These are phyloP conservation scores for Sycophila sp. DNA, from an alignment of 1,140 invertebrate genomes.

Conservation along the genomic window DNA sequence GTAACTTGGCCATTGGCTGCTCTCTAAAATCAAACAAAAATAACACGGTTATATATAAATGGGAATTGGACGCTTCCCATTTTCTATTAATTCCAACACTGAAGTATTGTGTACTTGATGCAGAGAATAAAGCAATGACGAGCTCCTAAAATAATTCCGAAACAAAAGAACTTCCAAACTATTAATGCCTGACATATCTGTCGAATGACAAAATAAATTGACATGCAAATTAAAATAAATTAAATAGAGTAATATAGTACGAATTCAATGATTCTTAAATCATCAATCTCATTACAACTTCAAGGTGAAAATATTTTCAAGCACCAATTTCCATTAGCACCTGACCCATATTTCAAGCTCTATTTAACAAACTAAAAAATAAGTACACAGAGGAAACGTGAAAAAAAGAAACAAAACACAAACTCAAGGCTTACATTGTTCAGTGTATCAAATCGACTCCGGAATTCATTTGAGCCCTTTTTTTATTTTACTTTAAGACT, in stretches of 20 bases:
- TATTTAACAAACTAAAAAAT: not conserved
- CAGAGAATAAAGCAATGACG: not conserved
- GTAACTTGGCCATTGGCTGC: slow-evolving; percentile 63
- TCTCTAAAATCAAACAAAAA: slow-evolving; percentile 58
- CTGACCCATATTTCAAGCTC: slow-evolving; percentile 1
- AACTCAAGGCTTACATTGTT: not conserved
- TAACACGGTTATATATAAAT: slow-evolving; percentile 18
- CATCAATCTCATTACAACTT: too few species aligned
- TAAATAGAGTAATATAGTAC: too few species aligned
- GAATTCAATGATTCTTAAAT: too few species aligned
- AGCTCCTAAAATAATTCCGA: not conserved
- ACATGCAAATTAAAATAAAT: too few species aligned
- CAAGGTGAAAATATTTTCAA: not conserved
- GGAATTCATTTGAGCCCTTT: too few species aligned
- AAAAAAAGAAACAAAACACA: not conserved
- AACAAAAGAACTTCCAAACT: not conserved
- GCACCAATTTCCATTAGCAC: too few species aligned
- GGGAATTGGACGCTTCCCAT: slow-evolving; percentile 24
- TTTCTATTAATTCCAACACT: not conserved
- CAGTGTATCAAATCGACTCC: too few species aligned
- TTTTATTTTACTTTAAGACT: too few species aligned
- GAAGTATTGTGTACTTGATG: not conserved
- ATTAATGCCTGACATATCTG: not conserved
- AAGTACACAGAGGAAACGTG: not conserved
- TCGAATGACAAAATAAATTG: too few species aligned